Base-by-base conservation (phyloP, 2,888 invertebrate genomes). In the Stenichneumon culpator region DNA sequence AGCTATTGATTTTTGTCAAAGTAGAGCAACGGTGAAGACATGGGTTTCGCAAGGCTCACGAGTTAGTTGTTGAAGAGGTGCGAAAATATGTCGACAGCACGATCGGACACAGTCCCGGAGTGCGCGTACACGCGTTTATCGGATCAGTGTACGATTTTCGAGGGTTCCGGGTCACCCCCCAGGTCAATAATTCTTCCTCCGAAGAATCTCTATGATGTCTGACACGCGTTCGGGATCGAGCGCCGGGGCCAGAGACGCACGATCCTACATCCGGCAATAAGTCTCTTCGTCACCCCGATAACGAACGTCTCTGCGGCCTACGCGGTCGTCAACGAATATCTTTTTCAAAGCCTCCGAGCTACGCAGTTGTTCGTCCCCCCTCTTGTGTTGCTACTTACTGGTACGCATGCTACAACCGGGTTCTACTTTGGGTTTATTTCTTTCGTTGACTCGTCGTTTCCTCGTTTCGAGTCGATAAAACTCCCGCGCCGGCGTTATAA, bases 401-500 rank as follows among this genome's bases (percentile, higher is more conserved):
- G 25, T 68, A 39, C 14, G 57, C 60, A 11, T 57, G 39, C 69
- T 9, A 25, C 9, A 63, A 60, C 22, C 44, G 19, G 19, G 19
- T 36, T 70, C 50, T 60, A 63, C 63, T 60, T 63, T 70, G 44
- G 50, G 9, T 50, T 32, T 72, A 63, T 65, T 84, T 74, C 82
- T 79, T 79, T 75, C 79, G 50, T 75, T 63, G 67, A 75, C 67
- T 69, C 82, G 75, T 80, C 72, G 79, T 83, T 88, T 86, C 86
- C 84, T 87, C 86, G 84, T 86, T 86, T 84, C 87, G 82, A 84
- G 85, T 86, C 88, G 86, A 86, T 87, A 87, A 86, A 87, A 87
- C 81, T 84, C 80, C 78, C 86, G 86, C 79, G 89, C 83, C 74
- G 82, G 84, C 83, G 82, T 87, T 89, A 86, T 88, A 87, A 88